Base-by-base conservation (phyloP, 1,140 invertebrate genomes). In the Oreohelix idahoensis region DNA sequence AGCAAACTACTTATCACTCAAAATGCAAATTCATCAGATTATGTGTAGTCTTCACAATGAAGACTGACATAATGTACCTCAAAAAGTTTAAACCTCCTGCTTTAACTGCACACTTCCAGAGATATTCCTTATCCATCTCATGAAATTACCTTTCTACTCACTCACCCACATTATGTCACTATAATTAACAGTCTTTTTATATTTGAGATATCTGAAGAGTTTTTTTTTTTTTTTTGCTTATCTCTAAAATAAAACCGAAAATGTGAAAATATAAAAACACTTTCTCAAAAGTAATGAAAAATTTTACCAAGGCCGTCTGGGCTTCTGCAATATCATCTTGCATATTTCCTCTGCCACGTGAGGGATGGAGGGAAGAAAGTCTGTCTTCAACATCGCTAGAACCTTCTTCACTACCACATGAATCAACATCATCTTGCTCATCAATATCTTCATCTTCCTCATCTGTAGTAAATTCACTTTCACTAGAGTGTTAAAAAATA, bases 371-470 rank as follows among this genome's bases (percentile, higher is more conserved):
- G 29, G 38, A 42, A 11, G 13, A 5, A 1, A 8, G 5, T 23
- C 2, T 39, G 15, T 86, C 84, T 42, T 85, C 86, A 74, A 84
- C 87, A 58, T 84, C 87, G 74, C 88, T 82, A 69, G 81, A 86
- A 58, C 84, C 87, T 45, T 85, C 86, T 84, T 86, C 89, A 58
- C 85, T 84, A 26, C 70, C 79, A 71, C 83, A 85, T 32, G 83
- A 85, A 42, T 86, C 82, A 51, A 83, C 84, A 42, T 79, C 87
- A 63, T 84, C 81, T 84, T 89, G 83, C 36, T 87, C 88, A 38
- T 69, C 85, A 84, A 17, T 49, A 17, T 49, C 17, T 49, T 84
- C 83, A 4, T 36, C 66, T 35, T 83, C 82, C 26, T 51, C 53
- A 58, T 71, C 82, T n/a, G 8, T 17, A 15, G 45, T 45, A 42